Percentiles rank a stretch among this genome's conserved stretches.
phyloP scores from a whole-genome alignment of 2,797 vertebrate genomes.

The Peromyscus melanophrys region DNA sequence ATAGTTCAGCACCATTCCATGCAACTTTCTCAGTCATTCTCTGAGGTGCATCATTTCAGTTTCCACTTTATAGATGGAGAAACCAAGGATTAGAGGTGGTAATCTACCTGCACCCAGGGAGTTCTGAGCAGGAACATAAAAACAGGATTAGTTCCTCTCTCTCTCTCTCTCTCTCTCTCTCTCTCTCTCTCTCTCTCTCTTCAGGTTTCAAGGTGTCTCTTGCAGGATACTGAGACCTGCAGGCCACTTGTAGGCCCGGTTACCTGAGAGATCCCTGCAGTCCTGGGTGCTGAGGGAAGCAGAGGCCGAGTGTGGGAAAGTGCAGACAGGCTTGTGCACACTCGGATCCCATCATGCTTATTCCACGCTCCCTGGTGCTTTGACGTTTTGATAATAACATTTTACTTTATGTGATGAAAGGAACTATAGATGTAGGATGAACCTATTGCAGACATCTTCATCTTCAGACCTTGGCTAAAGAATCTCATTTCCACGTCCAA shows the following conservation, averaged over 20 bases:
- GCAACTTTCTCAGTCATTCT: not conserved
- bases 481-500: not conserved
- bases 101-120: not conserved
- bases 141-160: not conserved
- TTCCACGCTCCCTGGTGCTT: not conserved
- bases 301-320: not conserved
- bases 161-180: not conserved
- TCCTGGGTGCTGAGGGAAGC: not conserved
- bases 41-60: not conserved
- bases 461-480: not conserved
- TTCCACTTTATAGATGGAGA: not conserved
- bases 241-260: not conserved
- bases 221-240: not conserved
- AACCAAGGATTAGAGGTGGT: not conserved
- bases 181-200: not conserved
- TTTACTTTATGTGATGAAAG: conserved; percentile 33
- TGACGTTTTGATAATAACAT: not conserved
- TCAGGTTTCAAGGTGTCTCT: not conserved
- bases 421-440: not conserved
- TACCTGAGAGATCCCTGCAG: not conserved
- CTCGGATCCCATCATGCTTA: not conserved
- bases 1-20: not conserved
- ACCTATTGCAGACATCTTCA: not conserved
- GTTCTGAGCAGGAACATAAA: not conserved
- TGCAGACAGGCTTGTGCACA: not conserved